phyloP scores from a whole-genome alignment of 1,140 invertebrate species.

The Muscidifurax raptorellus region DNA sequence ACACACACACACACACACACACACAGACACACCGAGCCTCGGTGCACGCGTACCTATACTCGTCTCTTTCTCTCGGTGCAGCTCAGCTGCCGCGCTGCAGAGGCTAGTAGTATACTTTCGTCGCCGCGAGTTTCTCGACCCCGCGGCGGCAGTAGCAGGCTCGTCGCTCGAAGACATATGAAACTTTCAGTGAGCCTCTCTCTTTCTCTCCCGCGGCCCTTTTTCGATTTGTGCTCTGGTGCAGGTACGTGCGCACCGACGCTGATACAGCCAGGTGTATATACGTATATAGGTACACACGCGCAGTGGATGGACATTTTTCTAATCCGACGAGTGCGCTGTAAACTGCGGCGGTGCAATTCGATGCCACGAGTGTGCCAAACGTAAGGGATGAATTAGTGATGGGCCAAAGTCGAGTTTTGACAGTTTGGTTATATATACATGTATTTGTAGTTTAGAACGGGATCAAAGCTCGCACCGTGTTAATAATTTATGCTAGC shows the following conservation, averaged over 20 bases:
- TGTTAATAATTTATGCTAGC: too few species aligned
- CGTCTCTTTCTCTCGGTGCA: not conserved
- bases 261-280: too few species aligned
- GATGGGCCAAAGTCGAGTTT: not conserved
- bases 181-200: constrained; percentile 19
- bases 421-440: too few species aligned
- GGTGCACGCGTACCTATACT: not conserved
- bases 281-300: too few species aligned
- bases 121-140: constrained; percentile 1
- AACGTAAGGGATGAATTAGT: not conserved
- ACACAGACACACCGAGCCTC: too few species aligned
- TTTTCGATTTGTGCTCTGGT: not conserved
- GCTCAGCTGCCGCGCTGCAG: not conserved
- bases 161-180: constrained; percentile 8
- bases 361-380: not conserved
- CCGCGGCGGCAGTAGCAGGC: not conserved
- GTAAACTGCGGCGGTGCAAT: not conserved
- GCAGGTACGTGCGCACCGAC: too few species aligned
- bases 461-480: not conserved
- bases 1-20: too few species aligned
- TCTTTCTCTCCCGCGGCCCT: not conserved
- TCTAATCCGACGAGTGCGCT: not conserved
- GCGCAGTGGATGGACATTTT: not conserved
- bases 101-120: too few species aligned
- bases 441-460: not conserved